These are phyloP conservation scores for Scaptomyza caliginosa DNA, from an alignment of 2,888 invertebrate species.

Conservation along the genomic window DNA sequence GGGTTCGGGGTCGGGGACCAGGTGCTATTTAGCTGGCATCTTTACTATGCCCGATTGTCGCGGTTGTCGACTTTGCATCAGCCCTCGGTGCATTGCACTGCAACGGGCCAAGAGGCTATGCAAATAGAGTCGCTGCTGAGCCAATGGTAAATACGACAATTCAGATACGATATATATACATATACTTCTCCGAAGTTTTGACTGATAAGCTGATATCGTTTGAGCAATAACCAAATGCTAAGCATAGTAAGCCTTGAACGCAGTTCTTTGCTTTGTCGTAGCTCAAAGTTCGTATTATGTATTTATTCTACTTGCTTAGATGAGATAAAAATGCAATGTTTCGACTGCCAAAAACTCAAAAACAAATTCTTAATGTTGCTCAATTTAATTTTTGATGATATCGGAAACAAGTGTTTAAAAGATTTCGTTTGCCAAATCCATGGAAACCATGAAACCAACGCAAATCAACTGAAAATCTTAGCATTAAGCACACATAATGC, in stretches of 20 bases:
- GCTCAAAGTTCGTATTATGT: too few relatives aligned
- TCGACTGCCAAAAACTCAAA: too few relatives aligned
- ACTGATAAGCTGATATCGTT: conserved; percentile 35
- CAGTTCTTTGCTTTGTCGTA: too few relatives aligned
- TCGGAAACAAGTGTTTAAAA: not conserved
- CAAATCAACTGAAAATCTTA: conserved; percentile 5
- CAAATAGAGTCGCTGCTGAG: conserved; percentile 26
- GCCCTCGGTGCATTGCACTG: conserved; percentile 43
- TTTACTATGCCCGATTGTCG: not conserved
- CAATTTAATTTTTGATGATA: too few relatives aligned
- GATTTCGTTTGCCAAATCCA: conserved; percentile 10
- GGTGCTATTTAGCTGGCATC: conserved; percentile 1
- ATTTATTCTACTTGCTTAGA: too few relatives aligned
- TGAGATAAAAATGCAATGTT: too few relatives aligned
- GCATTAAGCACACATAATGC: conserved; percentile 7
- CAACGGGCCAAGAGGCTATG: conserved; percentile 19
- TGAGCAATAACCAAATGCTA: not conserved
- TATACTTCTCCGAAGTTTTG: too few relatives aligned
- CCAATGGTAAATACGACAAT: conserved; percentile 23
- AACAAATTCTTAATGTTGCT: too few relatives aligned
- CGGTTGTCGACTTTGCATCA: conserved; percentile 14
- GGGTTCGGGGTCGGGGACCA: not conserved
- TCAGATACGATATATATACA: not conserved
- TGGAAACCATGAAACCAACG: not conserved
- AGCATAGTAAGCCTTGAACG: too few relatives aligned